Evolutionary conservation across 2,113 vertebrate species (phyloP).

Genomic region (Lepisosteus oculatus): DNA sequence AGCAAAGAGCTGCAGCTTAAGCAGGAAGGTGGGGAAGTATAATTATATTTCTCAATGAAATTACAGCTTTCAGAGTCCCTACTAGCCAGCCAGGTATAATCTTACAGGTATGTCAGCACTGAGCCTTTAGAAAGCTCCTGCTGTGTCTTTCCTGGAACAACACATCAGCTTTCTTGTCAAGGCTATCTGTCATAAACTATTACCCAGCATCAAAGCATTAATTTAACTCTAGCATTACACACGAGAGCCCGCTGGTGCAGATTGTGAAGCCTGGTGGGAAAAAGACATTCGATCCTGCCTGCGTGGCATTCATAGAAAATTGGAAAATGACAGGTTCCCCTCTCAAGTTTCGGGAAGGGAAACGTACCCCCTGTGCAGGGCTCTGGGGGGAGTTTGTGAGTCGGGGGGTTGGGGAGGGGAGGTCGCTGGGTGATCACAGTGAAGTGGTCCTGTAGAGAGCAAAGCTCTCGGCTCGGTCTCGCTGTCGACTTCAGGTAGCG

Average conservation of each 20-base stretch:
- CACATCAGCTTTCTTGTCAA: slow-evolving; percentile 59
- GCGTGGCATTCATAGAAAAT: slow-evolving; percentile 74
- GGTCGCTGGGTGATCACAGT: too few relatives aligned
- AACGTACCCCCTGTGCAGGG: slow-evolving; percentile 45
- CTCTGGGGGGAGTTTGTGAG: slow-evolving; percentile 19
- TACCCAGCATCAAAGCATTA: slow-evolving; percentile 78
- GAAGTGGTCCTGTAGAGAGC: too few relatives aligned
- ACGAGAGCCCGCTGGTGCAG: slow-evolving; percentile 60
- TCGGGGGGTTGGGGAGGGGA: neutral
- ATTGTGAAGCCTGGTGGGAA: slow-evolving; percentile 82
- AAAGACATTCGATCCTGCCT: slow-evolving; percentile 84
- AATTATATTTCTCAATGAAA: slow-evolving; percentile 74
- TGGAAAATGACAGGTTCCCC: slow-evolving; percentile 84
- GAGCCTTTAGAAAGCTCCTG: slow-evolving; percentile 45
- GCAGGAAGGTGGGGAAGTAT: slow-evolving; percentile 50
- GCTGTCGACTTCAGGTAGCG: too few relatives aligned
- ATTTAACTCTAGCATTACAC: slow-evolving; percentile 86
- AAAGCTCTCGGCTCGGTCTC: too few relatives aligned
- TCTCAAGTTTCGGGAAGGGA: slow-evolving; percentile 70
- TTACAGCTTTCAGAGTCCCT: slow-evolving; percentile 58
- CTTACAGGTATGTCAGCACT: slow-evolving; percentile 59
- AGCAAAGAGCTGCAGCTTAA: slow-evolving; percentile 32
- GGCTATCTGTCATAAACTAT: slow-evolving; percentile 71
- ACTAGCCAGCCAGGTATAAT: slow-evolving; percentile 58
- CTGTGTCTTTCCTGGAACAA: slow-evolving; percentile 65